Base-by-base conservation (phyloP, 1,140 invertebrate genomes). In the Hylaeus volcanicus region DNA sequence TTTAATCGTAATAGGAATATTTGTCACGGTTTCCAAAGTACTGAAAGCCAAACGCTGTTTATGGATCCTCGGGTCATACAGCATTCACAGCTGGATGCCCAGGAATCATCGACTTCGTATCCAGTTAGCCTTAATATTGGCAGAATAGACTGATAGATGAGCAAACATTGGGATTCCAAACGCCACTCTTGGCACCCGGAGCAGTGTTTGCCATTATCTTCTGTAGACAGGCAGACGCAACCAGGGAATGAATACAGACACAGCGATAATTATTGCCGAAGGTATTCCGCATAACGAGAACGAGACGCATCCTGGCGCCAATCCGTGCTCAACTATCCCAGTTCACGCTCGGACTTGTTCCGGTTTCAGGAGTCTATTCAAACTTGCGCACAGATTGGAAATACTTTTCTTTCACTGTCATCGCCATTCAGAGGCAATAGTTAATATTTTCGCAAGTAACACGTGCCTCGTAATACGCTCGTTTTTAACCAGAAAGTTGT, bases 241-340 rank as follows among this genome's bases (percentile, higher is more conserved):
- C 55, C 4, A 3, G 39, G 14, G 68, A 48, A 79, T 64, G 76
- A 73, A 79, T 73, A 51, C 69, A 56, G n/a, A n/a, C 58, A 71
- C 56, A 39, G 76, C 76, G 68, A 79, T 79, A 79, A 79, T 79
- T 79, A 79, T 43, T 45, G 68, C 6, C 39, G 60, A 55, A 72
- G 69, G 76, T 55, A 72, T 64, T 45, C 51, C 66, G 45, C 8
- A 55, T 43, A 45, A 51, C 74, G 63, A 8, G 41, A 70, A 70
- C 66, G 56, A 61, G 66, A 70, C 75, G 63, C 26, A 58, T 76
- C 64, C 66, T 51, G 37, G 58, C 68, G 60, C 58, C 76, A 79
- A 79, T 72, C 61, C 55, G 3, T 55, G 12, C 39, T 4, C 65
- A 12, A 5, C 48, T 68, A 70, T 79, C 68, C 58, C 64, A 60